phyloP scores from a whole-genome alignment of 1,140 invertebrate species.

The Musca domestica region DNA sequence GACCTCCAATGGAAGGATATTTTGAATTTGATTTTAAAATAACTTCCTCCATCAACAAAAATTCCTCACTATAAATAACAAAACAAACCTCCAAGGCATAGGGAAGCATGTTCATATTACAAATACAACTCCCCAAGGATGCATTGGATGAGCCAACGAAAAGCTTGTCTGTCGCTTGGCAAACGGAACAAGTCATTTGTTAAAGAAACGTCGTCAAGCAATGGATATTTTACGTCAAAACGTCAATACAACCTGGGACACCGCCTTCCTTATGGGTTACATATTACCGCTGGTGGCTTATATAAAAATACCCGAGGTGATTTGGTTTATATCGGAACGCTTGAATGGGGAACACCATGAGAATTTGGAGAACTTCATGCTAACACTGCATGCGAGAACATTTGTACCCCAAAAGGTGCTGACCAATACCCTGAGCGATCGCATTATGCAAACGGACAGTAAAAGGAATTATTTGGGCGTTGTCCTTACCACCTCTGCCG shows the following conservation, averaged over 20 bases:
- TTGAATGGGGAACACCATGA: background rate
- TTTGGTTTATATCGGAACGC: slow-evolving; percentile 6
- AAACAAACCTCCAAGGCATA: too few species aligned
- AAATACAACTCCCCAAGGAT: too few species aligned
- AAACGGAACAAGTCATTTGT: too few species aligned
- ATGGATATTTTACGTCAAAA: too few species aligned
- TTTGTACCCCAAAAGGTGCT: slow-evolving; percentile 34
- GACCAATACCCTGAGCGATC: slow-evolving; percentile 32
- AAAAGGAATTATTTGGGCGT: slow-evolving; percentile 36
- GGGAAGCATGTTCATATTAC: too few species aligned
- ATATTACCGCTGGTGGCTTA: background rate
- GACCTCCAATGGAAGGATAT: too few species aligned
- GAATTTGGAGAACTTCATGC: background rate
- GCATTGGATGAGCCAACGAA: too few species aligned
- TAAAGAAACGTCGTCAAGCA: too few species aligned
- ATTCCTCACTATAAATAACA: too few species aligned
- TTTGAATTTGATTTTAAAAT: too few species aligned
- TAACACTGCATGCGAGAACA: background rate
- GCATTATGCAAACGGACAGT: slow-evolving; percentile 32
- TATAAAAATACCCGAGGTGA: background rate
- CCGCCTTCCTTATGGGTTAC: background rate
- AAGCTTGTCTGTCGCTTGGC: too few species aligned
- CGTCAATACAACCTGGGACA: background rate
- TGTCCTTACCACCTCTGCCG: slow-evolving; percentile 33
- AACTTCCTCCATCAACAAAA: too few species aligned